Evolutionary conservation across 2,113 vertebrate genomes (phyloP).

Genomic region (Amphiprion percula): DNA sequence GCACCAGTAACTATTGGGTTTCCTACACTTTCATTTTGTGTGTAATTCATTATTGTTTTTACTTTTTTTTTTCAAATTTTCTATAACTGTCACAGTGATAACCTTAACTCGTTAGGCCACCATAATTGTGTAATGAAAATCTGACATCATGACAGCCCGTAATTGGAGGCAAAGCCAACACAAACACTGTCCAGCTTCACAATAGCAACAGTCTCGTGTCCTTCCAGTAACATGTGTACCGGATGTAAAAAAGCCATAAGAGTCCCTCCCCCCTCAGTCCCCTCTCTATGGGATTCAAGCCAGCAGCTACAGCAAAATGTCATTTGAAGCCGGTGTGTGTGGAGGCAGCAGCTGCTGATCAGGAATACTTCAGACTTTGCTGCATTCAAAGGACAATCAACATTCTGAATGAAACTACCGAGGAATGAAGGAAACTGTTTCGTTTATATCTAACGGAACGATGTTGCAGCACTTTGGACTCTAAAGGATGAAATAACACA

Average conservation of each 20-base stretch:
- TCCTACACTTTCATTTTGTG: no score
- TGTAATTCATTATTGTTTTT: no score
- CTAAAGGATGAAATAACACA: conserved; percentile 25
- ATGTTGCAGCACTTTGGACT: conserved; percentile 6
- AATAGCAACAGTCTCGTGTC: conserved; percentile 7
- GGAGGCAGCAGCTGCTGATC: conserved; percentile 72
- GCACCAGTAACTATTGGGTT: no score
- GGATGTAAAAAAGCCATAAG: conserved; percentile 27
- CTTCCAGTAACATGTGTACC: conserved; percentile 37
- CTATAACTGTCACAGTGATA: no score
- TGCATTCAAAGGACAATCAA: conserved; percentile 54
- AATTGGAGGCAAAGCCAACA: background rate
- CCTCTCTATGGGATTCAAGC: conserved; percentile 43
- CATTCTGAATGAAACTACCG: conserved; percentile 20
- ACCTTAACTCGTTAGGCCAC: no score
- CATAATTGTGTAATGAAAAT: no score
- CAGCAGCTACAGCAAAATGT: conserved; percentile 70
- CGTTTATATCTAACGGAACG: conserved; percentile 15
- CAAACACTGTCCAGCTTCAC: conserved; percentile 9
- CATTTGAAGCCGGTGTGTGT: conserved; percentile 72
- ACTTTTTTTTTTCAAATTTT: no score
- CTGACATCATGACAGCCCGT: no score
- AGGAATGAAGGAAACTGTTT: conserved; percentile 15
- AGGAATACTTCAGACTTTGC: conserved; percentile 58
- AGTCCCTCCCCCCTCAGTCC: conserved; percentile 58